These are phyloP conservation scores for Hipposideros armiger DNA, from an alignment of 2,113 vertebrate species.

Conservation along the genomic window DNA sequence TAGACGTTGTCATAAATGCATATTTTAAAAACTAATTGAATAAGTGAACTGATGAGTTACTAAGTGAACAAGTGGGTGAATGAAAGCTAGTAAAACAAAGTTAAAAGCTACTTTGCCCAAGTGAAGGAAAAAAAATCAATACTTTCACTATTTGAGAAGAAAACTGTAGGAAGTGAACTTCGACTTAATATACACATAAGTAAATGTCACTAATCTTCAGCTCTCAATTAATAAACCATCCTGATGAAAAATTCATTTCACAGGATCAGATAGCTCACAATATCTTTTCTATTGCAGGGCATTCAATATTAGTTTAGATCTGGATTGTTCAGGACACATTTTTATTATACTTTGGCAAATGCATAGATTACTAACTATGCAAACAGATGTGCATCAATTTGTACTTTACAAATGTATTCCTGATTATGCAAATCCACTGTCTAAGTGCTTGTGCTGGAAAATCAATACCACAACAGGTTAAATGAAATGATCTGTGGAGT, in stretches of 20 bases:
- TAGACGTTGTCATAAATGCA: background rate
- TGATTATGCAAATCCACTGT: background rate
- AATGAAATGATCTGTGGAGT: background rate
- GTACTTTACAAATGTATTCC: background rate
- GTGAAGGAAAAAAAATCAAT: slow-evolving; percentile 30
- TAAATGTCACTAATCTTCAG: slow-evolving; percentile 39
- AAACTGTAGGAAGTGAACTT: slow-evolving; percentile 21
- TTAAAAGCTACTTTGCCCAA: background rate
- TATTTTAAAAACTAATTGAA: slow-evolving; percentile 18
- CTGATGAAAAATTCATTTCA: slow-evolving; percentile 46
- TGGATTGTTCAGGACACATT: background rate
- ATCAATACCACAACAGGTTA: background rate
- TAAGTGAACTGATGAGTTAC: background rate
- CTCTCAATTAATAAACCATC: slow-evolving; percentile 16
- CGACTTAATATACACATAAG: slow-evolving; percentile 6
- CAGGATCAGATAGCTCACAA: slow-evolving; percentile 24
- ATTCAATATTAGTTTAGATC: slow-evolving; percentile 60
- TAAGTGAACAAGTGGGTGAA: background rate
- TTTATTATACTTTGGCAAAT: slow-evolving; percentile 60
- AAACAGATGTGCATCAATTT: slow-evolving; percentile 5
- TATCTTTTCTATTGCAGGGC: slow-evolving; percentile 24
- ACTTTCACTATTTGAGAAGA: background rate
- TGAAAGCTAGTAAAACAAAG: slow-evolving; percentile 12
- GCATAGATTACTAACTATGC: background rate
- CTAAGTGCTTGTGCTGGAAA: background rate